These are phyloP conservation scores for Nomada lathburiana DNA, from an alignment of 2,888 invertebrate genomes.

Conservation along the genomic window DNA sequence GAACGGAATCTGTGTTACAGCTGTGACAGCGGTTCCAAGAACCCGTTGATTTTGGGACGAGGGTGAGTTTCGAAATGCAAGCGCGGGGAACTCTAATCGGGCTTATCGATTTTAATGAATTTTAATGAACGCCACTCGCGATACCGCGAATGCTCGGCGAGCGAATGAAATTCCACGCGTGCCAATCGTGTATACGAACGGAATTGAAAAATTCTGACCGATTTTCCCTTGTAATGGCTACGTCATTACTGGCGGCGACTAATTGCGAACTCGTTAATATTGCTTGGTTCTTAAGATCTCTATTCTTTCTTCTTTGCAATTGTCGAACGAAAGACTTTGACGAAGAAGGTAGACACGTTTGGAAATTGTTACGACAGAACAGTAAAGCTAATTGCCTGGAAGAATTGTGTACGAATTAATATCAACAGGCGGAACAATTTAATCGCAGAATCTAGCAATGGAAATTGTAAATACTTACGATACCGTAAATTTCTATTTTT, in stretches of 20 bases:
- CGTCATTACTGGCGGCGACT: background rate
- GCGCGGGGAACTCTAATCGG: constrained; percentile 41
- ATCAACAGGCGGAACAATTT: too few species aligned
- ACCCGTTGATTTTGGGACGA: constrained; percentile 28
- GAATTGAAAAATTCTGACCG: constrained; percentile 26
- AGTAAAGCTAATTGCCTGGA: too few species aligned
- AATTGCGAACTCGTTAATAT: background rate
- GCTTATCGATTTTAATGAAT: constrained; percentile 59
- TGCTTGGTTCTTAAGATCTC: too few species aligned
- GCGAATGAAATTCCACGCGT: constrained; percentile 38
- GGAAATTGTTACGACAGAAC: too few species aligned
- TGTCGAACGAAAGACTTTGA: too few species aligned
- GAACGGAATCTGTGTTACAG: background rate
- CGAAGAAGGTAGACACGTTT: too few species aligned
- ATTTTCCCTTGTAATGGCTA: constrained; percentile 5
- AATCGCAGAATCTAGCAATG: too few species aligned
- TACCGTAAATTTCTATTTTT: too few species aligned
- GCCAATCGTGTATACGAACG: constrained; percentile 6
- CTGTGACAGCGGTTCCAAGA: constrained; percentile 22
- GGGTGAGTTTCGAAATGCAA: constrained; percentile 26
- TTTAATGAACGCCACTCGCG: constrained; percentile 47
- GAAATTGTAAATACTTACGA: too few species aligned
- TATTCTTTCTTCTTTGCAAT: too few species aligned
- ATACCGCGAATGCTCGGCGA: constrained; percentile 13
- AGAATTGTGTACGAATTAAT: too few species aligned